Evolutionary conservation across 2,888 invertebrate genomes (phyloP).

Genomic region (Noctua janthina): DNA sequence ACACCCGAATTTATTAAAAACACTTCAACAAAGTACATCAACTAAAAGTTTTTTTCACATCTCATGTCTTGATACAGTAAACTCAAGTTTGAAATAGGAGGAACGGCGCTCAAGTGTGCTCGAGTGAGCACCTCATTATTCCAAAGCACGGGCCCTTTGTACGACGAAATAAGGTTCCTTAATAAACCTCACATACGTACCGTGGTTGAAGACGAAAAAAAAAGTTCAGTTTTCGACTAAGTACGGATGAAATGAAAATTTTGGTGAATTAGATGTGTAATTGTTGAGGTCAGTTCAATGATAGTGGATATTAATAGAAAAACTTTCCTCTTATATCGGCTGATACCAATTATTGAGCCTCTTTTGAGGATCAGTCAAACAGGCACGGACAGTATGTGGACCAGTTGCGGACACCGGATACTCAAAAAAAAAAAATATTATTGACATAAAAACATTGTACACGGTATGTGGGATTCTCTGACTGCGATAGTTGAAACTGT

Average conservation of each 20-base stretch:
- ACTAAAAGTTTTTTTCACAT: conserved; percentile 68
- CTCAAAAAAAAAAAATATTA: no score
- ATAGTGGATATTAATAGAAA: not conserved
- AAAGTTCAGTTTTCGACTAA: conserved; percentile 12
- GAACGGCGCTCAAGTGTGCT: conserved; percentile 80
- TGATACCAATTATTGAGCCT: not conserved
- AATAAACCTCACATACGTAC: conserved; percentile 85
- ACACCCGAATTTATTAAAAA: not conserved
- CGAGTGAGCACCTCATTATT: conserved; percentile 87
- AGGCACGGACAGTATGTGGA: not conserved
- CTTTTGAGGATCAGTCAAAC: not conserved
- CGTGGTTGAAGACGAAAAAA: conserved; percentile 32
- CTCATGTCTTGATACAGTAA: conserved; percentile 76
- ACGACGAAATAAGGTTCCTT: conserved; percentile 89
- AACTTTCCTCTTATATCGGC: not conserved
- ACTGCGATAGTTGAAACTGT: no score
- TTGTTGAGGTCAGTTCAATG: not conserved
- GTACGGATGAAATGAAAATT: not conserved
- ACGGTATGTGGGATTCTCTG: no score
- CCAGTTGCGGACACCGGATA: not conserved
- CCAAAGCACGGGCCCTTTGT: conserved; percentile 88
- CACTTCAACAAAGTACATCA: conserved; percentile 30
- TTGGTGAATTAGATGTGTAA: conserved; percentile 8
- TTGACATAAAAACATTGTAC: no score
- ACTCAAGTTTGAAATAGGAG: conserved; percentile 86